phyloP scores from a whole-genome alignment of 2,888 invertebrate genomes.

The Tromatobia lineatoria region DNA sequence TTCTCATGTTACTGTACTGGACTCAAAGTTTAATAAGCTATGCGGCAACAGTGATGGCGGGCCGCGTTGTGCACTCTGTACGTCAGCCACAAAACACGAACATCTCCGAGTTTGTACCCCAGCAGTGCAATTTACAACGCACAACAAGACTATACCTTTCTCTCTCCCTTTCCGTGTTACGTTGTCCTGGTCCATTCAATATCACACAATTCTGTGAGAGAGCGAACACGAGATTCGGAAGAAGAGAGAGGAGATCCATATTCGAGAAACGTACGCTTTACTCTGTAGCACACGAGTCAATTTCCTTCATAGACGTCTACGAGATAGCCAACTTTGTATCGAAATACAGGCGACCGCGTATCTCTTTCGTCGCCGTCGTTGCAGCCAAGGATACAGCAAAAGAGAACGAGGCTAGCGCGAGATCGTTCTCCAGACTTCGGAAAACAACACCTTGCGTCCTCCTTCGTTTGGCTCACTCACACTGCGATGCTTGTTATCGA shows the following conservation, averaged over 20 bases:
- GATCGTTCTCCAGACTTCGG: conserved; percentile 18
- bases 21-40: conserved; percentile 41
- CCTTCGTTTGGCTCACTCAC: conserved; percentile 7
- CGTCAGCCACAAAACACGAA: background rate
- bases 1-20: conserved; percentile 9
- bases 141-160: conserved; percentile 6
- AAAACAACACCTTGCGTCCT: background rate
- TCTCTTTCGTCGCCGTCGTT: conserved; percentile 33
- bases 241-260: conserved; percentile 6
- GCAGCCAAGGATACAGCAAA: conserved; percentile 26
- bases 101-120: conserved; percentile 19
- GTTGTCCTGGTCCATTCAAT: conserved; percentile 33
- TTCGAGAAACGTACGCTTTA: conserved; percentile 23
- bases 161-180: background rate
- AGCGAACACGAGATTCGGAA: background rate
- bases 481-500: conserved; percentile 28
- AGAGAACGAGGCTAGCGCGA: conserved; percentile 26
- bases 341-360: conserved; percentile 7
- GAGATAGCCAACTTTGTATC: conserved; percentile 55
- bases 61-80: conserved; percentile 3
- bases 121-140: conserved; percentile 22
- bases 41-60: conserved; percentile 7
- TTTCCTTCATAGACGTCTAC: conserved; percentile 54
- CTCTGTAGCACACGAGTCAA: conserved; percentile 26
- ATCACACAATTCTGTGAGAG: conserved; percentile 46